These are phyloP conservation scores for Remorina albescens DNA, from an alignment of 2,797 vertebrate species.

Conservation along the genomic window DNA sequence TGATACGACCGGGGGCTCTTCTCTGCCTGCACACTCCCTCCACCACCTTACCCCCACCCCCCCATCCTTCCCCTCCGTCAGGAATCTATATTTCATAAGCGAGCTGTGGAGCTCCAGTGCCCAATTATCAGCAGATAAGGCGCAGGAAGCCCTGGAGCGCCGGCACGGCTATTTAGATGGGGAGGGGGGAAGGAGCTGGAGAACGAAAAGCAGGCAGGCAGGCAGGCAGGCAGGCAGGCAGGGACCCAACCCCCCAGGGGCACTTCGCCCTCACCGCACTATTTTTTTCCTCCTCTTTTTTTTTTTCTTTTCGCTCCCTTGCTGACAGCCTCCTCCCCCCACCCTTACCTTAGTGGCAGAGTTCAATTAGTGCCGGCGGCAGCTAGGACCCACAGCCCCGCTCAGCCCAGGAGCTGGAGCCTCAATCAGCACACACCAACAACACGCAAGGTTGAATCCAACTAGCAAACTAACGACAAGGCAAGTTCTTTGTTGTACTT, in stretches of 20 bases:
- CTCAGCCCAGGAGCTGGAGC: slow-evolving; percentile 76
- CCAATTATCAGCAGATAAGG: slow-evolving; percentile 89
- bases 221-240: slow-evolving; percentile 72
- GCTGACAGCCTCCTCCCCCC: slow-evolving; percentile 69
- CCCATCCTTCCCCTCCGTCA: slow-evolving; percentile 78
- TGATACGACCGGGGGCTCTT: slow-evolving; percentile 78
- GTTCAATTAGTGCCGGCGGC: slow-evolving; percentile 87
- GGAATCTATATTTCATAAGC: slow-evolving; percentile 90
- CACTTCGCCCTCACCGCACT: slow-evolving; percentile 80
- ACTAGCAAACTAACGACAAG: slow-evolving; percentile 67
- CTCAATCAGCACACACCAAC: slow-evolving; percentile 78
- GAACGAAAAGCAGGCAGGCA: slow-evolving; percentile 78
- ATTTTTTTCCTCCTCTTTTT: slow-evolving; percentile 68
- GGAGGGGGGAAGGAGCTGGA: slow-evolving; percentile 72
- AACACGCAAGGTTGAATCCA: slow-evolving; percentile 78
- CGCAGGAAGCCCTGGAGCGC: slow-evolving; percentile 86
- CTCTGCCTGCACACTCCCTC: slow-evolving; percentile 73
- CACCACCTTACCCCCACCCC: slow-evolving; percentile 51
- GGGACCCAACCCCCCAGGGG: slow-evolving; percentile 85
- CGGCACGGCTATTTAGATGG: slow-evolving; percentile 86
- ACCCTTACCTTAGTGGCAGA: slow-evolving; percentile 84
- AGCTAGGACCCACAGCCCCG: slow-evolving; percentile 79
- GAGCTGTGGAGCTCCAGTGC: slow-evolving; percentile 86
- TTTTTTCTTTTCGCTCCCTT: slow-evolving; percentile 58
- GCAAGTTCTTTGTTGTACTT: slow-evolving; percentile 54